These are phyloP conservation scores for Monarcha castaneiventris DNA, from an alignment of 2,113 vertebrate genomes.

Conservation along the genomic window DNA sequence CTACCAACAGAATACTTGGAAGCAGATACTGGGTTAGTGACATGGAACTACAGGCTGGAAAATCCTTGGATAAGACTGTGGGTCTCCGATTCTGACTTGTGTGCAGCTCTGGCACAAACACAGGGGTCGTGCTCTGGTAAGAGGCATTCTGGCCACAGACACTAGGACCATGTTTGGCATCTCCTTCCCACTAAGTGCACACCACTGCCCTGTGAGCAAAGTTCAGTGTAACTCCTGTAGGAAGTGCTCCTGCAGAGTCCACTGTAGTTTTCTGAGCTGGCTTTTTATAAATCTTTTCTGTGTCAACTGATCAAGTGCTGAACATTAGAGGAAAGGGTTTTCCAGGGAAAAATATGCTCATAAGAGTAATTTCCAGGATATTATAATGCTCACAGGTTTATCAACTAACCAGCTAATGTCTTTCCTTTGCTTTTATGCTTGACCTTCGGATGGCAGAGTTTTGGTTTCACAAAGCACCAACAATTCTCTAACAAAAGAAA, in stretches of 20 bases:
- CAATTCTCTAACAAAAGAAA: not conserved
- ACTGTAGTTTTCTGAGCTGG: not conserved
- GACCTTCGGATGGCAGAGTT: not conserved
- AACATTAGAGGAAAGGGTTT: not conserved
- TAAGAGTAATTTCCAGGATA: not conserved
- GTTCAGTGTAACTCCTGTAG: not conserved
- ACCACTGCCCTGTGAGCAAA: rapidly evolving
- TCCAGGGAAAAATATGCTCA: not conserved
- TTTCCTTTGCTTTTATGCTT: not conserved
- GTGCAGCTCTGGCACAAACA: not conserved
- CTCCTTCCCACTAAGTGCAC: not conserved
- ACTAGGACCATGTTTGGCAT: rapidly evolving
- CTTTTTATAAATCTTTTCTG: not conserved
- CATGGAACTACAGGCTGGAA: not conserved
- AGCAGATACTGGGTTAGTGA: not conserved
- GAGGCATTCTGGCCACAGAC: not conserved
- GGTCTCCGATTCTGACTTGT: not conserved
- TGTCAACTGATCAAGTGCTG: not conserved
- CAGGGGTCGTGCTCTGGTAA: rapidly evolving
- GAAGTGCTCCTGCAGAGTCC: not conserved
- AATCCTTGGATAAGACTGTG: not conserved
- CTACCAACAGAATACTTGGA: not conserved
- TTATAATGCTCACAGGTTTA: not conserved
- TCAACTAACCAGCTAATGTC: not conserved
- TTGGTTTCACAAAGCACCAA: not conserved